Base-by-base conservation (phyloP, 2,113 vertebrate species). In the Archocentrus centrarchus region DNA sequence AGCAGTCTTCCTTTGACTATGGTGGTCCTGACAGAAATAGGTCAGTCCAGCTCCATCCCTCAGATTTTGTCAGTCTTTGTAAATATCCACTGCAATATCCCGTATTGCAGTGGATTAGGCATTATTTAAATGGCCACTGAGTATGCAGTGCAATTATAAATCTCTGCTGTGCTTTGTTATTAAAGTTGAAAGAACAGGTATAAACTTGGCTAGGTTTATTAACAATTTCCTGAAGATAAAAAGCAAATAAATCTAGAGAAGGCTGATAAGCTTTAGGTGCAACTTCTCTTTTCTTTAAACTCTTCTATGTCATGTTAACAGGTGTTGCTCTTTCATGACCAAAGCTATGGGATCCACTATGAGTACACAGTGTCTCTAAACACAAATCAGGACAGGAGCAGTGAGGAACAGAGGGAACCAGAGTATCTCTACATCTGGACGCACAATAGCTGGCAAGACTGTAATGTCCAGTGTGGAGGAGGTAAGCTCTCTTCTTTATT, bases 261-360 rank as follows among this genome's bases (percentile, higher is more conserved):
- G 11, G 58, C 27, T 47, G 35, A 1, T 57, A 39, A 30, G 47
- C 20, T 79, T n/a, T 75, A 39, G 6, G 41, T 0, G 13, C 24
- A 73, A 32, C 3, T 55, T 47, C 13, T 35, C 22, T 41, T 47
- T 75, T 55, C 11, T 64, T 68, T n/a, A 39, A 61, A 22, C 2
- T 11, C 9, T 10, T 62, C 35, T 84, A 4, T 79, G 30, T 70
- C 9, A 47, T 64, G 84, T 6, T 35, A 75, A 41, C 94, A 99
- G 98, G 97, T 99, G 81, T 94, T 99, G 91, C 86, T 99, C 8
- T 99, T 99, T 91, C 98, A 99, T 3, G 98, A 99, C 94, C 98
- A 98, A 91, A 98, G 97, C 82, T 99, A 98, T 2, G 97, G 97
- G 41, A 98, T 99, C 90, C 98, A 99, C 91, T 99, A 99, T 2